phyloP scores from a whole-genome alignment of 2,113 vertebrate genomes.

The Leptodactylus fuscus region DNA sequence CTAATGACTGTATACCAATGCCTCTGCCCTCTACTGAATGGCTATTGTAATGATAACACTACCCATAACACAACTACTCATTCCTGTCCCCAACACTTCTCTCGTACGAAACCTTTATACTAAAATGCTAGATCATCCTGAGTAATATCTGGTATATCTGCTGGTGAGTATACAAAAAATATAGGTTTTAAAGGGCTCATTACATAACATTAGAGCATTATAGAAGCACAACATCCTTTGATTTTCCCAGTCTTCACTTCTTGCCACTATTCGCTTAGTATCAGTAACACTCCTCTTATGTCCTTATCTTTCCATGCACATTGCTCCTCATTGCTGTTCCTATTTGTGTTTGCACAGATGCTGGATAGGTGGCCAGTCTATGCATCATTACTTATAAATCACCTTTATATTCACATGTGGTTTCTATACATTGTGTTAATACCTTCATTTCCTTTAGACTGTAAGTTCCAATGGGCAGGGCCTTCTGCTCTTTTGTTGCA shows the following conservation, averaged over 20 bases:
- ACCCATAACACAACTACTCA: not conserved
- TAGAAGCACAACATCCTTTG: not conserved
- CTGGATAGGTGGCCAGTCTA: not conserved
- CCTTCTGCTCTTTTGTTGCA: not conserved
- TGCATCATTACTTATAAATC: not conserved
- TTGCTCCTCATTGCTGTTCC: not conserved
- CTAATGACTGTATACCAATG: not conserved
- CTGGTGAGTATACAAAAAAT: not conserved
- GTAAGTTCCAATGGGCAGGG: not conserved
- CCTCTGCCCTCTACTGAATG: not conserved
- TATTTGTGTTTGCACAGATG: not conserved
- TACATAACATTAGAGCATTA: not conserved
- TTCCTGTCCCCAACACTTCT: not conserved
- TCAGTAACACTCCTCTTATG: not conserved
- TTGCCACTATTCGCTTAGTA: not conserved
- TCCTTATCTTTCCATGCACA: not conserved
- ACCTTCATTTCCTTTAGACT: not conserved
- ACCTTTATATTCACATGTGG: not conserved
- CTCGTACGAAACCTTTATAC: not conserved
- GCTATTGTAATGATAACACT: not conserved
- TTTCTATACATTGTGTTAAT: not conserved
- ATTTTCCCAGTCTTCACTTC: not conserved
- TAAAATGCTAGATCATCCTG: too few species aligned
- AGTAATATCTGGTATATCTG: not conserved
- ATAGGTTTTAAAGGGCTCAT: too few species aligned